phyloP scores from a whole-genome alignment of 92 coral and sea anemone species.

The Galaxea fascicularis region DNA sequence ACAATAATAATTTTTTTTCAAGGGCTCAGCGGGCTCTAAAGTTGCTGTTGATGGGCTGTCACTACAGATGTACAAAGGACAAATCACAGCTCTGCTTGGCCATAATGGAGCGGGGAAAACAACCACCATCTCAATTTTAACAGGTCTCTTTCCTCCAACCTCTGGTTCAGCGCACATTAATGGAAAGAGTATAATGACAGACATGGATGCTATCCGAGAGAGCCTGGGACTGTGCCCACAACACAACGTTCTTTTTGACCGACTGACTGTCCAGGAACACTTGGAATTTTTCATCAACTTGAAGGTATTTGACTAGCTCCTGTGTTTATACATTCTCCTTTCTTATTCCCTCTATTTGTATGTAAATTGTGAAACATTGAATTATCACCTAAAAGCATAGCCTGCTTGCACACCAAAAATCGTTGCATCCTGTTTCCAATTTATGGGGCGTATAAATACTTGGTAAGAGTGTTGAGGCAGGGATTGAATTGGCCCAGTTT shows the following conservation, averaged over 20 bases:
- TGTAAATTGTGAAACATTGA: too few relatives aligned
- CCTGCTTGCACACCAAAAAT: too few relatives aligned
- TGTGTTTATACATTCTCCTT: too few relatives aligned
- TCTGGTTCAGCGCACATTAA: constrained; percentile 78
- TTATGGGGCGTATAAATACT: too few relatives aligned
- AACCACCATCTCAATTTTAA: constrained; percentile 88
- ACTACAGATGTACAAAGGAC: constrained; percentile 91
- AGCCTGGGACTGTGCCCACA: constrained; percentile 98
- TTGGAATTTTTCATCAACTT: constrained; percentile 85
- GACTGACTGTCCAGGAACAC: constrained; percentile 91
- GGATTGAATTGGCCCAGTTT: too few relatives aligned
- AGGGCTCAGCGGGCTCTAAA: constrained; percentile 85
- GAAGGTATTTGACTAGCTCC: constrained; percentile 60
- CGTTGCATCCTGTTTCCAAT: too few relatives aligned
- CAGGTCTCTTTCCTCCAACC: constrained; percentile 87
- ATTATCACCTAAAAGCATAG: too few relatives aligned
- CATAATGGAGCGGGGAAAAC: constrained; percentile 98
- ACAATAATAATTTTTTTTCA: neutral
- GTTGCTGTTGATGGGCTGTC: constrained; percentile 90
- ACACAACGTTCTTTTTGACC: constrained; percentile 93
- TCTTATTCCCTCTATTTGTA: too few relatives aligned
- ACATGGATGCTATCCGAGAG: constrained; percentile 88
- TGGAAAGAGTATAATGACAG: constrained; percentile 79
- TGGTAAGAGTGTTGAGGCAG: too few relatives aligned
- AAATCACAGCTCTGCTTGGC: constrained; percentile 91